phyloP scores from a whole-genome alignment of 1,140 invertebrate species.

The Cydia pomonella region DNA sequence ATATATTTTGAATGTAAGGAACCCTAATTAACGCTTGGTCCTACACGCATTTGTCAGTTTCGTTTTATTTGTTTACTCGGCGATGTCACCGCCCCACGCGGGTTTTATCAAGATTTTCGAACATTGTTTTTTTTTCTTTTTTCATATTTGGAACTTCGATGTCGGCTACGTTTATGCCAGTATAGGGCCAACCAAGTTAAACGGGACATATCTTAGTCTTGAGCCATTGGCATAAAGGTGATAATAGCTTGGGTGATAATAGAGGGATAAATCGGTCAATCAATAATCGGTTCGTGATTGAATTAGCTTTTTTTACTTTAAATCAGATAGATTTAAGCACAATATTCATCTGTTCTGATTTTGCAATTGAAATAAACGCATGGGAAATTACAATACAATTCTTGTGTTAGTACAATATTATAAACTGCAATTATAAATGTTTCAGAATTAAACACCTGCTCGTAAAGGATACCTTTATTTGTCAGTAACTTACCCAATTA shows the following conservation, averaged over 20 bases:
- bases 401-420: not conserved
- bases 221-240: not conserved
- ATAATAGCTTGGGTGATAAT: not conserved
- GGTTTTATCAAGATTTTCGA: conserved; percentile 63
- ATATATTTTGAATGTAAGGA: not conserved
- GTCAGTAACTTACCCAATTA: too few relatives aligned
- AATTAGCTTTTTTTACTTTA: not conserved
- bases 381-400: not conserved
- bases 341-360: not conserved
- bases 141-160: conserved; percentile 40
- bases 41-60: conserved; percentile 34
- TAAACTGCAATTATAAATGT: too few relatives aligned
- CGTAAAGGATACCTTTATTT: too few relatives aligned
- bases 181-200: conserved; percentile 53
- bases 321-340: not conserved
- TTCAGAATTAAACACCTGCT: too few relatives aligned
- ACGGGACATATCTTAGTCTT: conserved; percentile 37
- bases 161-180: conserved; percentile 50
- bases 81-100: conserved; percentile 55
- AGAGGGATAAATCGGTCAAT: not conserved
- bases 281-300: not conserved
- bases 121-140: conserved; percentile 41
- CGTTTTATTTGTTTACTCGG: conserved; percentile 55
- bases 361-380: not conserved
- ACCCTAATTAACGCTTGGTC: conserved; percentile 16